phyloP scores from a whole-genome alignment of 2,888 invertebrate species.

The Trachelus tabidus region DNA sequence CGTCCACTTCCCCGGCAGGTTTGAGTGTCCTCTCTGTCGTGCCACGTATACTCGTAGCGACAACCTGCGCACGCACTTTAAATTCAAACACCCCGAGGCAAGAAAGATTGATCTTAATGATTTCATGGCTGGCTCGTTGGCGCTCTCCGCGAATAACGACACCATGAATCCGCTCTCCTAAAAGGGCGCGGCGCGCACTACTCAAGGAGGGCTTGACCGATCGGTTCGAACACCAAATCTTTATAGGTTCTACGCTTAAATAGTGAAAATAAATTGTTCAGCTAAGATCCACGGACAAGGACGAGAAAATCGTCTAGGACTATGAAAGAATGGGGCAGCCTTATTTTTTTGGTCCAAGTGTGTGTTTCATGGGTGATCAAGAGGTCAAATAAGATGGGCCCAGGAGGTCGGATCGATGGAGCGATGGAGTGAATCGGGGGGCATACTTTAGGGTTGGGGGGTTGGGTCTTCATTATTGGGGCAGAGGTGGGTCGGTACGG shows the following conservation, averaged over 20 bases:
- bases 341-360: constrained; percentile 37
- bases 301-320: constrained; percentile 1
- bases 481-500: neutral
- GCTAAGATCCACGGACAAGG: constrained; percentile 7
- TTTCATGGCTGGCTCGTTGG: constrained; percentile 72
- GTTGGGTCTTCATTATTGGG: neutral
- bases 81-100: constrained; percentile 92
- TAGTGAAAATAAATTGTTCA: constrained; percentile 21
- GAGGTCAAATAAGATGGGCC: neutral
- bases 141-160: constrained; percentile 67
- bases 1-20: constrained; percentile 92
- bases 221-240: constrained; percentile 55
- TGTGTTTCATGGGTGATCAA: constrained; percentile 2
- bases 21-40: constrained; percentile 91
- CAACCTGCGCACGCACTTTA: constrained; percentile 92
- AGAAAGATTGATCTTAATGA: constrained; percentile 82
- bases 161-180: constrained; percentile 71
- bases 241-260: constrained; percentile 51
- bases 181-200: constrained; percentile 62
- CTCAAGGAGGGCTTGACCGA: constrained; percentile 4
- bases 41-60: constrained; percentile 93
- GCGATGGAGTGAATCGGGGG: neutral
- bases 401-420: neutral
- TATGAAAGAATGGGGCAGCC: constrained; percentile 34
- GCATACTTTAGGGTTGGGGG: neutral